Conservation (phyloP, 2,797 vertebrate species). For the Acanthopagrus latus region DNA sequence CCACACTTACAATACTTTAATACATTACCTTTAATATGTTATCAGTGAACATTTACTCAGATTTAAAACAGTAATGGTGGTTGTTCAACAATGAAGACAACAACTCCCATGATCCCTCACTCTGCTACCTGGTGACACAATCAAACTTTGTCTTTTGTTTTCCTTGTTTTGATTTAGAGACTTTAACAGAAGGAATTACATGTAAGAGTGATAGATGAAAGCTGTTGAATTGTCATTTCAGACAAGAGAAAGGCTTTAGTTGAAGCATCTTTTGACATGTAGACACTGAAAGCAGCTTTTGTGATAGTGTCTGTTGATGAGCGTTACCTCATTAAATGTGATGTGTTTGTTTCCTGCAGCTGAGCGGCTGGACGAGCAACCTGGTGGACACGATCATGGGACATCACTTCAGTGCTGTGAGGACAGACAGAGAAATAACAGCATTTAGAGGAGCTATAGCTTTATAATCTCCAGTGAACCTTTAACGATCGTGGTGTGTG, state of each 20-base stretch:
- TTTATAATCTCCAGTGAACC: background rate
- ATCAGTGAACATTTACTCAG: too few relatives aligned
- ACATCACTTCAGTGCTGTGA: slow-evolving; percentile 95
- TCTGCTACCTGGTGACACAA: too few relatives aligned
- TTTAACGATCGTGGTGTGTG: background rate
- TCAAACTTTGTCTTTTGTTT: too few relatives aligned
- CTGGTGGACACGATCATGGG: slow-evolving; percentile 93
- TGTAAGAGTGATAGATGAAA: background rate
- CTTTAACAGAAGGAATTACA: too few relatives aligned
- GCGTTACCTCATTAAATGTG: background rate
- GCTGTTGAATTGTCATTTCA: background rate
- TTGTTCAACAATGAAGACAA: too few relatives aligned
- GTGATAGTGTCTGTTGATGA: background rate
- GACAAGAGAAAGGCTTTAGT: too few relatives aligned
- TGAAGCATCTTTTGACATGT: background rate
- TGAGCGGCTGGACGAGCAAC: slow-evolving; percentile 95
- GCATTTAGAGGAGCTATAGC: background rate
- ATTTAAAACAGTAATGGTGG: too few relatives aligned
- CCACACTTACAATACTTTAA: too few relatives aligned
- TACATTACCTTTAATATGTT: too few relatives aligned
- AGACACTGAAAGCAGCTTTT: background rate
- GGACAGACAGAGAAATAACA: slow-evolving; percentile 44
- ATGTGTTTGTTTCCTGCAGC: slow-evolving; percentile 73
- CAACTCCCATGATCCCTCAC: too few relatives aligned
- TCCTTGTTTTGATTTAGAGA: too few relatives aligned